Percentiles rank a stretch among this genome's conserved stretches.
These are phyloP conservation scores for Polylopha cassiicola DNA, from an alignment of 2,888 invertebrate species.

Conservation along the genomic window DNA sequence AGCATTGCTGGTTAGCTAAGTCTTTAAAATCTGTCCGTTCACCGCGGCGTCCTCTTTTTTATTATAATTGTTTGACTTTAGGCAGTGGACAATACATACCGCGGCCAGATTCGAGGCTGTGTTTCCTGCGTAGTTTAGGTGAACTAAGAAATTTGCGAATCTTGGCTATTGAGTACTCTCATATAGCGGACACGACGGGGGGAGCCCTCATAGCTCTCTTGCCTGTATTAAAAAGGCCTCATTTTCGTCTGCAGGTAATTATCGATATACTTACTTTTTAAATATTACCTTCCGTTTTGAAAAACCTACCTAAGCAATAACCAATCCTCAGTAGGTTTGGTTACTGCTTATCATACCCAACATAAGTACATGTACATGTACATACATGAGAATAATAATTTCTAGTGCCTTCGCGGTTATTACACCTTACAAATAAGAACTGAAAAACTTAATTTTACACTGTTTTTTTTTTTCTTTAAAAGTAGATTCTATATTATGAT, in stretches of 20 bases:
- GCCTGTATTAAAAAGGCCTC: constrained; percentile 50
- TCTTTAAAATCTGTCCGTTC: too few species aligned
- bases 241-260: constrained; percentile 57
- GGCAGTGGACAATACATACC: constrained; percentile 58
- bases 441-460: too few species aligned
- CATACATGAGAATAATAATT: too few species aligned
- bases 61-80: too few species aligned
- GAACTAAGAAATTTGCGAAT: constrained; percentile 47
- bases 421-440: too few species aligned
- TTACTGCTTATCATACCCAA: too few species aligned
- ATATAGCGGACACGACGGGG: constrained; percentile 59
- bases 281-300: neutral
- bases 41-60: too few species aligned
- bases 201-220: constrained; percentile 47
- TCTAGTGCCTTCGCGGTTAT: neutral
- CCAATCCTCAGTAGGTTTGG: neutral
- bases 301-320: neutral
- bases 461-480: too few species aligned
- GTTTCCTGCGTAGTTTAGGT: constrained; percentile 54
- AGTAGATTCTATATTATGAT: too few species aligned
- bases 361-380: too few species aligned
- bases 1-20: too few species aligned
- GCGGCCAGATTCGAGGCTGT: constrained; percentile 45
- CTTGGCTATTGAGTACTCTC: constrained; percentile 58
- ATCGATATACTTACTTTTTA: neutral